Evolutionary conservation across 2,888 invertebrate genomes (phyloP), one percentile per base, ranked within the genome.

Genomic region (Mycogona germanica): DNA sequence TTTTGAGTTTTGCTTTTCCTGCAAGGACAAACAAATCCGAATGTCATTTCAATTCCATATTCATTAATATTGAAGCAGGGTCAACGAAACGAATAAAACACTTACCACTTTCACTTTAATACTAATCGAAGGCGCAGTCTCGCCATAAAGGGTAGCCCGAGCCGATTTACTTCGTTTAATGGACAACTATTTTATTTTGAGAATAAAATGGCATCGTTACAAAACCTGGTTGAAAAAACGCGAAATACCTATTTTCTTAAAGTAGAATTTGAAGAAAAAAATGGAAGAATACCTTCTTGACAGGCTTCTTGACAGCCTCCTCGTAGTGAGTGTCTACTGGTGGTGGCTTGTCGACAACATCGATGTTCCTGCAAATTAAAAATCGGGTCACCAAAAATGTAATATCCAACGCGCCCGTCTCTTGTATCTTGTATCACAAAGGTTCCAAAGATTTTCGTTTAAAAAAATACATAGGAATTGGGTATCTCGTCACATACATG

Each of bases 111-210:
- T 41, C 37, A 51, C 51, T 25, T 40, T 42, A 25, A 47, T 52
- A n/a, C 25, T 28, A 14, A 52, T 38, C 17, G 23, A 46, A 19
- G 46, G 32, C n/a, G 57, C 42, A 25, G 35, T 28, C 25, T 58
- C 58, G 28, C 21, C 32, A 25, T 32, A 25, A 19, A 45, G 47
- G 26, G 50, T 30, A 26, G 52, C 53, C 51, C 51, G 49, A n/a
- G 55, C 58, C 6, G 58, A 58, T 53, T 56, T 58, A 51, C 58
- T 58, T 32, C 58, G 37, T 46, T 58, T 58, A 23, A 58, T 30
- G 2, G 56, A 58, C 14, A 56, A 37, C 58, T 58, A 29, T 12
- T 28, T 44, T 12, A 45, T n/a, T 37, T 23, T 19, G 9, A 7
- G 28, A 50, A 25, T n/a, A 2, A 50, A 41, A n/a, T 46, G 5